Percentiles rank a stretch among this genome's conserved stretches.
phyloP scores from a whole-genome alignment of 2,797 vertebrate species.

The Chanos chanos region DNA sequence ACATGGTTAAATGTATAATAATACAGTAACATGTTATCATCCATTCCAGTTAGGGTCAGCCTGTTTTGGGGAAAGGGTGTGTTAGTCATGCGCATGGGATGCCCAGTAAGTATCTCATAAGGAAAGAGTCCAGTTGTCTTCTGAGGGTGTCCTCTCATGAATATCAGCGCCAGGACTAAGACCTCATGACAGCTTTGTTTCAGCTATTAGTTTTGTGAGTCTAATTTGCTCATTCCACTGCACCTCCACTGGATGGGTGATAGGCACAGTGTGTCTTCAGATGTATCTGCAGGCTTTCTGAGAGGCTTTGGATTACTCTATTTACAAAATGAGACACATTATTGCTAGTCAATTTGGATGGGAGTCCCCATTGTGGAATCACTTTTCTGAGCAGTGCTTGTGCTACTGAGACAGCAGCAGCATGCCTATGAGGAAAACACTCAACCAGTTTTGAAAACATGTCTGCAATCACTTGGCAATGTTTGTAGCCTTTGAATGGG shows the following conservation, averaged over 20 bases:
- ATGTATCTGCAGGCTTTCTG: not conserved
- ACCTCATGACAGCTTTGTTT: not conserved
- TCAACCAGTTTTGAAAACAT: not conserved
- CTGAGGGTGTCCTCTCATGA: not conserved
- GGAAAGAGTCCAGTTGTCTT: not conserved
- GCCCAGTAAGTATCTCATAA: no score
- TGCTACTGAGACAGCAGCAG: not conserved
- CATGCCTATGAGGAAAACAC: not conserved
- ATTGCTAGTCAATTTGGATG: not conserved
- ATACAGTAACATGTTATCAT: not conserved
- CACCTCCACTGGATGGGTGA: not conserved
- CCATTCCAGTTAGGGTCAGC: no score
- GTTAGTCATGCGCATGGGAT: no score
- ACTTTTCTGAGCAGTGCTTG: not conserved
- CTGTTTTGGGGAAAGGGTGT: no score
- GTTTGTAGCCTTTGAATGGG: not conserved
- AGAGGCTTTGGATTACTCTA: not conserved
- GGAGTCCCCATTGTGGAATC: not conserved
- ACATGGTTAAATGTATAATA: not conserved
- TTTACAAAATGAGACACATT: slow-evolving; percentile 15
- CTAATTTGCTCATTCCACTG: not conserved
- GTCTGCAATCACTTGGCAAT: not conserved
- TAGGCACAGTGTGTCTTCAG: not conserved
- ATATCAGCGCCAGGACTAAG: not conserved
- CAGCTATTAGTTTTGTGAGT: not conserved